These are phyloP conservation scores for Potamilus streckersoni DNA, from an alignment of 1,140 invertebrate genomes.

Conservation along the genomic window DNA sequence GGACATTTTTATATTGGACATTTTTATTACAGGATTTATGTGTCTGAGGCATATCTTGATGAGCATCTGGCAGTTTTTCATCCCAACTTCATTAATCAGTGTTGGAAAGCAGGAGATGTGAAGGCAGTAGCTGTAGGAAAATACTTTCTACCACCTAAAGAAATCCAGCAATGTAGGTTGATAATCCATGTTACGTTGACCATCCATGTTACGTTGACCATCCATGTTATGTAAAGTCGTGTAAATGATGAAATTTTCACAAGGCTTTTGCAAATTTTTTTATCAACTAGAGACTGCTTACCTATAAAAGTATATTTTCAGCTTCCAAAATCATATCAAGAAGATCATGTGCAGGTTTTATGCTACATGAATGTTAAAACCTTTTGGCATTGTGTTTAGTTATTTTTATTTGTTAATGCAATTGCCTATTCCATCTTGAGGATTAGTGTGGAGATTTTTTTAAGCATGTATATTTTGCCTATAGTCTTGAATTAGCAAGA, in stretches of 20 bases:
- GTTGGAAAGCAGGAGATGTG: neutral
- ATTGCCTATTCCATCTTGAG: too few relatives aligned
- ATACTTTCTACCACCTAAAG: constrained; percentile 7
- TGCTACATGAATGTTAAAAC: too few relatives aligned
- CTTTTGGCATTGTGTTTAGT: too few relatives aligned
- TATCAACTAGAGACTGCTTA: neutral
- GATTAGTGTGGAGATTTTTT: too few relatives aligned
- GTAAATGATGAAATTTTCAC: neutral
- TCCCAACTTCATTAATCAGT: neutral
- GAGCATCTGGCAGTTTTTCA: constrained; percentile 5
- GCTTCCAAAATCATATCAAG: too few relatives aligned
- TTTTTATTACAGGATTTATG: neutral
- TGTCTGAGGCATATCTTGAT: neutral
- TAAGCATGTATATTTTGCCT: too few relatives aligned
- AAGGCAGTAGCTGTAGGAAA: neutral
- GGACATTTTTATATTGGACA: too few relatives aligned
- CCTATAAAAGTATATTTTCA: too few relatives aligned
- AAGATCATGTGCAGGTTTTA: too few relatives aligned
- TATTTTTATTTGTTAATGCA: too few relatives aligned
- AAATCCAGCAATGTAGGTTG: neutral
- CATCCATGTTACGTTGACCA: neutral
- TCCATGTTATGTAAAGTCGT: neutral
- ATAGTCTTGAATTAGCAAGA: too few relatives aligned
- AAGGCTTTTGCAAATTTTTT: neutral
- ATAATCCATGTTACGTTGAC: neutral